Evolutionary conservation across 2,888 invertebrate genomes (phyloP), one percentile per base, ranked within the genome.

Genomic region (Catocala nupta): DNA sequence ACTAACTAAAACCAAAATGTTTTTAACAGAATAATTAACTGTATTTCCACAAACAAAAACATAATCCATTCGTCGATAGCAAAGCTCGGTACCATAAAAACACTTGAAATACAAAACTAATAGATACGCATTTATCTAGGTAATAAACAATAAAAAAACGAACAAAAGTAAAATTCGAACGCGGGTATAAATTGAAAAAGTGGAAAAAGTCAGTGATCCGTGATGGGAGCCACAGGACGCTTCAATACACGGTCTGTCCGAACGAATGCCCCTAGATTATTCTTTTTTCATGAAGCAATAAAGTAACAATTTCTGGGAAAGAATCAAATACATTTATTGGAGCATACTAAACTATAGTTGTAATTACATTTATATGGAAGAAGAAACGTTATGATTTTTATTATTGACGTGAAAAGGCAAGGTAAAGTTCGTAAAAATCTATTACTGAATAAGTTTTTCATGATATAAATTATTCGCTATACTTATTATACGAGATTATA

Each of bases 221-320:
- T 63, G 39, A 36, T 16, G 25, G 25, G 10, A 42, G 48, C 65
- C 65, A 10, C 63, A 59, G 45, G 56, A 56, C 54, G 55, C 59
- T 71, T 68, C 62, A 71, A 70, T 67, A 73, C 51, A 56, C 52
- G 58, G 45, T 52, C 52, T 44, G 53, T 61, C 55, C 68, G 59
- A 63, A 48, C 52, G 67, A 75, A 58, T 65, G 53, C 44, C 44
- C 36, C 39, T 59, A 63, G 61, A 65, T 73, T 68, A 54, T 63
- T 59, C 25, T 47, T 69, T 65, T 72, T 73, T 51, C 48, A 61
- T 62, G 54, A 63, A 56, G 53, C 59, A 58, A 68, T 69, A 68
- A 65, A 65, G 53, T 55, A 43, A 59, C 39, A 56, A 68, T 56
- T 66, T 60, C 56, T 53, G 12, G 44, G 39, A 55, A 16, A 53